Conservation (phyloP, 2,113 vertebrate genomes). For the Thomomys bottae region DNA sequence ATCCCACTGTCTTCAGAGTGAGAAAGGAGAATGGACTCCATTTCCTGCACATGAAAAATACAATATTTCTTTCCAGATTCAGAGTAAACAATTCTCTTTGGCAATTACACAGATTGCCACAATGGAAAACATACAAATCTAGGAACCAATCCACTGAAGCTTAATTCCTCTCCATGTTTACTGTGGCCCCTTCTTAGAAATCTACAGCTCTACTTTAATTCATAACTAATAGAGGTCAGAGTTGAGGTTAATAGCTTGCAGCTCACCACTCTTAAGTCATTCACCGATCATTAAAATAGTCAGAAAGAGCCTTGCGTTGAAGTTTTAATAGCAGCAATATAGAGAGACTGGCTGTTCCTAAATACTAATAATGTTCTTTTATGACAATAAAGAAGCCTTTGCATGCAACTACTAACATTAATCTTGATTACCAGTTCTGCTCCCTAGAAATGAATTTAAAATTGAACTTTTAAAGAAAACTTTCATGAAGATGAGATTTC, state of each 20-base stretch:
- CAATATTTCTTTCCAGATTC: constrained; percentile 57
- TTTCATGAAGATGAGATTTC: constrained; percentile 13
- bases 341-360: constrained; percentile 70
- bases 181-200: constrained; percentile 66
- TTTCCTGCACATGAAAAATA: constrained; percentile 27
- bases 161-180: constrained; percentile 77
- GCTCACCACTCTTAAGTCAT: constrained; percentile 81
- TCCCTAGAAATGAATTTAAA: constrained; percentile 48
- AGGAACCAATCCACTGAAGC: constrained; percentile 35
- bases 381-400: constrained; percentile 59
- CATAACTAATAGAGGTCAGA: constrained; percentile 79
- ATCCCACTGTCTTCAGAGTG: neutral
- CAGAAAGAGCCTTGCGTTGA: constrained; percentile 75
- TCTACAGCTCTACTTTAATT: constrained; percentile 76
- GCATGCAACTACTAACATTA: constrained; percentile 53
- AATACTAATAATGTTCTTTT: constrained; percentile 67
- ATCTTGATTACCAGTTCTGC: constrained; percentile 66
- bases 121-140: constrained; percentile 68
- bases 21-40: neutral
- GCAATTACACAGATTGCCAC: constrained; percentile 51
- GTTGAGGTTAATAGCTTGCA: constrained; percentile 83
- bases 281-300: constrained; percentile 81
- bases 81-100: constrained; percentile 55
- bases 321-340: constrained; percentile 77
- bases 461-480: neutral